phyloP scores from a whole-genome alignment of 2,797 vertebrate genomes.

The Hydrocynus forskahlii region DNA sequence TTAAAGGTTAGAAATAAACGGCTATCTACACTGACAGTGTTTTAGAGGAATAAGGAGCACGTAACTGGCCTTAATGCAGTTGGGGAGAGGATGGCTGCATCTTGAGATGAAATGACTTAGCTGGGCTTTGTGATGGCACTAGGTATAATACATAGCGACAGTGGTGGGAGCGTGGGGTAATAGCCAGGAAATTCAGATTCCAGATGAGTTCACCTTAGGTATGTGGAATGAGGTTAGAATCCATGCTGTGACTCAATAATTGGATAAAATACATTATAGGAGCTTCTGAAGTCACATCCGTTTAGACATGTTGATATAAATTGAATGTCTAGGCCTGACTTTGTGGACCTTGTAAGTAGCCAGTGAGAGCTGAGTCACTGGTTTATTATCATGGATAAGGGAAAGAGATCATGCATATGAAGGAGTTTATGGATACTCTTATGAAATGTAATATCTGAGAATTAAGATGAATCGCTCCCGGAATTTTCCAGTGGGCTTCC shows the following conservation, averaged over 20 bases:
- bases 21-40: neutral
- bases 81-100: slow-evolving; percentile 15
- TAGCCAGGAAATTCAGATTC: slow-evolving; percentile 55
- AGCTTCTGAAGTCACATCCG: slow-evolving; percentile 47
- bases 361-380: slow-evolving; percentile 40
- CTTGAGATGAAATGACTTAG: slow-evolving; percentile 25
- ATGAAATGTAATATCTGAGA: neutral
- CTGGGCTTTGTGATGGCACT: slow-evolving; percentile 43
- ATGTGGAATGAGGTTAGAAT: slow-evolving; percentile 42
- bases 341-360: slow-evolving; percentile 42
- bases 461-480: neutral
- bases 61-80: slow-evolving; percentile 36
- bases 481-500: neutral
- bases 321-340: slow-evolving; percentile 49
- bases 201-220: slow-evolving; percentile 43
- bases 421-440: neutral
- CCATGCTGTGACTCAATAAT: slow-evolving; percentile 50
- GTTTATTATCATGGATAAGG: slow-evolving; percentile 48
- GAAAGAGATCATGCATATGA: slow-evolving; percentile 18
- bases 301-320: slow-evolving; percentile 52
- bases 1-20: slow-evolving; percentile 33
- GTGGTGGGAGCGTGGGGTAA: slow-evolving; percentile 35
- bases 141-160: slow-evolving; percentile 49
- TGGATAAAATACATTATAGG: slow-evolving; percentile 54
- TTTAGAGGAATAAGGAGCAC: slow-evolving; percentile 27